Percentiles rank a stretch among this genome's conserved stretches.
Conservation (phyloP, 2,888 invertebrate genomes). For the Lordiphosa fenestrarum region DNA sequence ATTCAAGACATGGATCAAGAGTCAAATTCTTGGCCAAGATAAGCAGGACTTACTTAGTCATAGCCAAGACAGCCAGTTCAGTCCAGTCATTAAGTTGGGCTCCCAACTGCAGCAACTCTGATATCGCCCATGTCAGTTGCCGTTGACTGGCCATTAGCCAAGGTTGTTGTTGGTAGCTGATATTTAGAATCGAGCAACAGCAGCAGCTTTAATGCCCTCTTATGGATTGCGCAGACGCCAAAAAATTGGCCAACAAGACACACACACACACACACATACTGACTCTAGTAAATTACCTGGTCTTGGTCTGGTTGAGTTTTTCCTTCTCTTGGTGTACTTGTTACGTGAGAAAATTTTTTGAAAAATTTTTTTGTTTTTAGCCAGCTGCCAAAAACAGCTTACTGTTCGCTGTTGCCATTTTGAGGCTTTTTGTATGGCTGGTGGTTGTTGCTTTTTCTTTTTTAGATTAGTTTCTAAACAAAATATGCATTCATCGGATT, state of each 20-base stretch:
- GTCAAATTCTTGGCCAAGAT: constrained; percentile 66
- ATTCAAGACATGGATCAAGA: constrained; percentile 49
- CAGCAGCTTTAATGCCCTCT: constrained; percentile 60
- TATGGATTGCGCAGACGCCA: constrained; percentile 70
- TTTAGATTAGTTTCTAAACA: constrained; percentile 28
- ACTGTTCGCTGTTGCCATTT: constrained; percentile 3
- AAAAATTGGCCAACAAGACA: constrained; percentile 62
- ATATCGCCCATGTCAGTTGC: constrained; percentile 66
- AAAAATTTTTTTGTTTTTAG: constrained; percentile 37
- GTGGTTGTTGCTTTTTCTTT: constrained; percentile 8
- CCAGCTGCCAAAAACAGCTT: constrained; percentile 52
- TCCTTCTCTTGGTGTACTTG: constrained; percentile 55
- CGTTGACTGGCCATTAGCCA: constrained; percentile 68
- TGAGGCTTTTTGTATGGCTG: constrained; percentile 20
- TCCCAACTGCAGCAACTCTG: constrained; percentile 55
- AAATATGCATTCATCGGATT: constrained; percentile 43
- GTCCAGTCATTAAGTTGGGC: constrained; percentile 53
- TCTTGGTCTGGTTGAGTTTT: constrained; percentile 36
- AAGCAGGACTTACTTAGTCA: constrained; percentile 41
- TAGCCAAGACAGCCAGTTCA: constrained; percentile 58
- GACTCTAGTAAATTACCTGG: constrained; percentile 49
- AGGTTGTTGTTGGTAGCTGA: constrained; percentile 57
- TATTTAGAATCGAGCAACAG: constrained; percentile 58
- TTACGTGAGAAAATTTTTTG: constrained; percentile 69
- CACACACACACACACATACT: constrained; percentile 27